Base-by-base conservation (phyloP, 2,113 vertebrate species). In the Heteronetta atricapilla region DNA sequence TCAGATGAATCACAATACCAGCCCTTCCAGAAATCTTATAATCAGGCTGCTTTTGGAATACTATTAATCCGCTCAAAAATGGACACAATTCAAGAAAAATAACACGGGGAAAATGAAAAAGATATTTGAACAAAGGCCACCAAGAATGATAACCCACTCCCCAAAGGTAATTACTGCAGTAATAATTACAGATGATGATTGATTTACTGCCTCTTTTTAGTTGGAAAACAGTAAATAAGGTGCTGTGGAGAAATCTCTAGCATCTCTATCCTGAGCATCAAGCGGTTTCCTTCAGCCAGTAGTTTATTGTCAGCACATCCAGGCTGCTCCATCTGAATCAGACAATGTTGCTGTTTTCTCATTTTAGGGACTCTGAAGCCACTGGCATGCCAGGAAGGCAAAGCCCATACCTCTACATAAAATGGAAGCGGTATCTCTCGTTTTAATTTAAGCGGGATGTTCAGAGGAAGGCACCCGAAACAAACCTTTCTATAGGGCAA, bases 401-500 rank as follows among this genome's bases (percentile, higher is more conserved):
- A 81, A 95, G 83, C 64, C 82, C 89, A 89, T 50, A 87, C 89
- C 94, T 94, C 87, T 83, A 89, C 67, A 90, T 88, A 97, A 98
- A 97, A 97, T 94, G 89, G 91, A 97, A 96, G 64, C 73, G 95
- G 48, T 88, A 96, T 80, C 89, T 97, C 96, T 96, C 89, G 89
- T 85, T 96, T 95, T 87, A 91, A 94, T 77, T 90, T 90, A 95
- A 95, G 75, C 80, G 89, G 82, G 77, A 97, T 94, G 88, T 86
- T 97, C 89, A 81, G 34, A 82, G 81, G 62, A 95, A 96, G 82
- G n/a, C 67, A 90, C 38, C 26, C 75, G 82, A 95, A 96, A 94
- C 76, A 86, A 89, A 78, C 81, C 92, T 90, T 82, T 90, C 83
- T 86, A 36, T 38, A 81, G 59, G 10, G 10, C 69, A 82, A 28